Base-by-base conservation (phyloP, 2,797 vertebrate species). In the Sorex maritimensis region DNA sequence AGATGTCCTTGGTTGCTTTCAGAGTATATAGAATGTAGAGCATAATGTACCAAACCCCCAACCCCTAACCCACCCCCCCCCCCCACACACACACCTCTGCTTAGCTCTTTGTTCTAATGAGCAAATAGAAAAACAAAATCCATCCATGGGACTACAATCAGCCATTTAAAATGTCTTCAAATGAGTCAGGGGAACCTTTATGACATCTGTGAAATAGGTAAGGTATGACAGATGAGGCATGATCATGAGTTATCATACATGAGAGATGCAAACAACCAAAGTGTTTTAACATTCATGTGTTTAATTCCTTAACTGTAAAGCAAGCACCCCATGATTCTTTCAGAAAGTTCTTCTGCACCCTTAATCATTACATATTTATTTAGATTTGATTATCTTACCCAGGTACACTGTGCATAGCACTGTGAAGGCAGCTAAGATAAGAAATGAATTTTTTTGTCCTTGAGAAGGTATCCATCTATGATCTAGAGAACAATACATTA, bases 41-140 rank as follows among this genome's bases (percentile, higher is more conserved):
- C 49, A 94, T 30, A 85, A 75, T 14, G 30, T 17, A 68, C 55
- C 23, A 52, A 85, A 92, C 58, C 58, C 34, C 34, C 34, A 34
- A 34, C 34, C 34, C 34, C 34, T 34, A 34, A 34, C 34, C 34
- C 15, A 34, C 34, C 34, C 15, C 21, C 21, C 17, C 4, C 58
- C 58, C 21, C 58, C 41, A 5, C 41, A 44, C 41, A 44, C 41
- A 44, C 41, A 44, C 46, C 38, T 28, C 23, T 65, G 55, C 24
- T 41, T 26, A 88, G 93, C 9, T 89, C 55, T 93, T 71, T 81
- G 85, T 87, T 87, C 52, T 61, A 87, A 13, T 72, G 30, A 90
- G 61, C 24, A 92, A 86, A 92, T 14, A 58, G 49, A 89, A 75
- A 86, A 63, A 83, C 24, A 55, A 74, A 88, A 77, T 41, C 79